These are phyloP conservation scores for Aspidiotus destructor DNA, from an alignment of 2,888 invertebrate species.

Conservation along the genomic window DNA sequence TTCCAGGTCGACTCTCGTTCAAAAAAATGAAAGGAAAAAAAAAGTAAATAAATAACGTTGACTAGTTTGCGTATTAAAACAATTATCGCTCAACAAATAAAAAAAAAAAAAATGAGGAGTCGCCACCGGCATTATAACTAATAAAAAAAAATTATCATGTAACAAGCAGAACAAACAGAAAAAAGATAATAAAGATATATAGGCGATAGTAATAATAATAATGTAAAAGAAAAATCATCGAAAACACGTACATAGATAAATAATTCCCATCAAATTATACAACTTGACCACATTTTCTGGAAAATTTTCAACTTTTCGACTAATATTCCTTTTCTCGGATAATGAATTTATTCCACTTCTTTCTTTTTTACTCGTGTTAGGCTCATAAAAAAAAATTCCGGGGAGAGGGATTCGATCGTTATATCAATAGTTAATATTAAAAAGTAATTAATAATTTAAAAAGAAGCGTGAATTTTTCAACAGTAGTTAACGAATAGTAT, in stretches of 20 bases:
- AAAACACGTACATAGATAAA: constrained; percentile 12
- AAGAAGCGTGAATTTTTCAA: constrained; percentile 30
- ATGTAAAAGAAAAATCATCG: constrained; percentile 18
- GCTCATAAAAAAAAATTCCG: background rate
- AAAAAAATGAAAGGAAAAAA: constrained; percentile 3
- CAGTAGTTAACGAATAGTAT: constrained; percentile 29
- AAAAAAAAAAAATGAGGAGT: constrained; percentile 25
- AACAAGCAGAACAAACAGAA: constrained; percentile 28
- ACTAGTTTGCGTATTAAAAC: constrained; percentile 29
- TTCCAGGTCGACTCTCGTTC: constrained; percentile 28
- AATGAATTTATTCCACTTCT: background rate
- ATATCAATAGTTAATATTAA: background rate
- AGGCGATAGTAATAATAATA: constrained; percentile 13
- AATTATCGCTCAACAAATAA: constrained; percentile 31
- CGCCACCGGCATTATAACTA: constrained; percentile 24
- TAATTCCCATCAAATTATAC: background rate
- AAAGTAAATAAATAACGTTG: background rate
- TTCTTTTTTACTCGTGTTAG: background rate
- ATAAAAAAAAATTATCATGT: constrained; percentile 21
- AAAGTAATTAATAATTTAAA: background rate
- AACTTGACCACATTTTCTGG: constrained; percentile 2
- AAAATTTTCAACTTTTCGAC: constrained; percentile 5
- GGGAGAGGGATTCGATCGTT: background rate
- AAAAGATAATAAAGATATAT: constrained; percentile 8
- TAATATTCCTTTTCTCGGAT: background rate